Conservation (phyloP, 2,113 vertebrate genomes). For the Carollia perspicillata region DNA sequence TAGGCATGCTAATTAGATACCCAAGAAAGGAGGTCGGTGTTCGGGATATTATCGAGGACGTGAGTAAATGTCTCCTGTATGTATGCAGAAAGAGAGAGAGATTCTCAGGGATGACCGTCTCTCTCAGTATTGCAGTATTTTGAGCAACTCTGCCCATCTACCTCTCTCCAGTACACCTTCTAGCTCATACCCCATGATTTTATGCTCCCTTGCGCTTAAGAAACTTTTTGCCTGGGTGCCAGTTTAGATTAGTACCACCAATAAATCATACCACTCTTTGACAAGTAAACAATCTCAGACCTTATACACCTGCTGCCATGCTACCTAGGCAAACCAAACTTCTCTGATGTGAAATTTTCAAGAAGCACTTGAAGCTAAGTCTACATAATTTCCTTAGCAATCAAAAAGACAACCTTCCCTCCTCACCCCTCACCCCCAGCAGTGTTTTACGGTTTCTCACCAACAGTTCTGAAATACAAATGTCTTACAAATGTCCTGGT, state of each 20-base stretch:
- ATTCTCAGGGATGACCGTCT: not conserved
- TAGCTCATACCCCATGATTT: not conserved
- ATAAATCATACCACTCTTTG: not conserved
- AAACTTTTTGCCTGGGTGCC: not conserved
- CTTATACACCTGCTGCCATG: not conserved
- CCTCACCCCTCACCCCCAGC: rapidly evolving
- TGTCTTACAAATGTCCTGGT: not conserved
- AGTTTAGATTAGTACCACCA: not conserved
- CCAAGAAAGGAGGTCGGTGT: not conserved
- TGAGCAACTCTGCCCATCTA: not conserved
- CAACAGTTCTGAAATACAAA: not conserved
- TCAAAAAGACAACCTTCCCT: not conserved
- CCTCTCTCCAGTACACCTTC: not conserved
- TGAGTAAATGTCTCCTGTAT: not conserved
- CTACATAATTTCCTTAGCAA: not conserved
- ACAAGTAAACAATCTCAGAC: not conserved
- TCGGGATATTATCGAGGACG: not conserved
- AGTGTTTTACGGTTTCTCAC: not conserved
- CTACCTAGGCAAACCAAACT: not conserved
- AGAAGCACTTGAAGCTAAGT: not conserved
- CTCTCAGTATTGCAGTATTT: not conserved
- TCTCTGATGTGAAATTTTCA: not conserved
- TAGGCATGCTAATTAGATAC: not conserved
- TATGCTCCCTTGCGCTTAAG: not conserved
- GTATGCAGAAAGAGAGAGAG: not conserved